Evolutionary conservation across 2,888 invertebrate species (phyloP).

Genomic region (Acleris emargana): DNA sequence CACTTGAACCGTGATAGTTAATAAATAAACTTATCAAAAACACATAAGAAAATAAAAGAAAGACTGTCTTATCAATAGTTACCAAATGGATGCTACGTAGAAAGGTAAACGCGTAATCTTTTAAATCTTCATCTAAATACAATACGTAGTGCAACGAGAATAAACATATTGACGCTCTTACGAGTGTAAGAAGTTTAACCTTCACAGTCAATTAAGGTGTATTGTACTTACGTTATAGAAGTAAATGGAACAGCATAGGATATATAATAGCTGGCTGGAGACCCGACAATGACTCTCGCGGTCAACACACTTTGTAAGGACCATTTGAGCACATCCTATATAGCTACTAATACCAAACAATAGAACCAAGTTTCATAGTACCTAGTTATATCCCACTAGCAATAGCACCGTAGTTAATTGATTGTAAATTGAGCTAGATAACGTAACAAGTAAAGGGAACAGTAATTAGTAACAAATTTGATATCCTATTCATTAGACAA

Average conservation of each 20-base stretch:
- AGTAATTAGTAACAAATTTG: slow-evolving; percentile 14
- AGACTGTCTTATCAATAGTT: too few relatives aligned
- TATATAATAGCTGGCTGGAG: slow-evolving; percentile 29
- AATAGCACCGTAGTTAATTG: slow-evolving; percentile 27
- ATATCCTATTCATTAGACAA: slow-evolving; percentile 9
- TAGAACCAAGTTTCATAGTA: slow-evolving; percentile 10
- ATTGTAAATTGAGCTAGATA: slow-evolving; percentile 31
- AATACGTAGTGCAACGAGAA: background rate
- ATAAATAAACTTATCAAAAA: background rate
- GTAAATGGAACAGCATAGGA: slow-evolving; percentile 19
- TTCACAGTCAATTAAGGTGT: slow-evolving; percentile 30
- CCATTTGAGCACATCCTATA: slow-evolving; percentile 29
- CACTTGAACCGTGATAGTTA: slow-evolving; percentile 1
- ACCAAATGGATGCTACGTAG: too few relatives aligned
- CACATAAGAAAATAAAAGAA: background rate
- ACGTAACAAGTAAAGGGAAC: slow-evolving; percentile 22
- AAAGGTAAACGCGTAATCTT: too few relatives aligned
- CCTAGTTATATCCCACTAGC: slow-evolving; percentile 2
- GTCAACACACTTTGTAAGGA: slow-evolving; percentile 26
- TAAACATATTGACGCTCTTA: background rate
- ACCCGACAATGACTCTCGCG: slow-evolving; percentile 17
- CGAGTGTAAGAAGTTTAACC: slow-evolving; percentile 18
- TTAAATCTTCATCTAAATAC: background rate
- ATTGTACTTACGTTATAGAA: slow-evolving; percentile 29
- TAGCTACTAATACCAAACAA: slow-evolving; percentile 21